Evolutionary conservation across 2,797 vertebrate genomes (phyloP).

Genomic region (Manis javanica): DNA sequence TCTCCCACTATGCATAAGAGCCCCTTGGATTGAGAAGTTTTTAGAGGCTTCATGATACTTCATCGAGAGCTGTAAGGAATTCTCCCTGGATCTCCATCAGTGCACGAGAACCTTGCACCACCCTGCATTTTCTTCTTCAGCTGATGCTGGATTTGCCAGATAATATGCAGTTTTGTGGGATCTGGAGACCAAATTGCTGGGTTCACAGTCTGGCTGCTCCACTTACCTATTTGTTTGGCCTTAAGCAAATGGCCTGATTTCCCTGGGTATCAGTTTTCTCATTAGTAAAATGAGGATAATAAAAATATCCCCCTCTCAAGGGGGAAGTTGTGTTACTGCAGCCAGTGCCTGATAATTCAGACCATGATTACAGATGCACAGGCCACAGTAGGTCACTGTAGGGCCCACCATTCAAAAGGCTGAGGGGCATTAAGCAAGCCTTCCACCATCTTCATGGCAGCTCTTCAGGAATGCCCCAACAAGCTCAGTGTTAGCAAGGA

Average conservation of each 20-base stretch:
- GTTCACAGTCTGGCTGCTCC: not conserved
- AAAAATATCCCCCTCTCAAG: not conserved
- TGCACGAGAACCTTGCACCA: not conserved
- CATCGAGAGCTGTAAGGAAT: not conserved
- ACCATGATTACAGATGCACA: not conserved
- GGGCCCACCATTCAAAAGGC: not conserved
- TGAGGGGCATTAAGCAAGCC: not conserved
- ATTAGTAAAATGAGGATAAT: not conserved
- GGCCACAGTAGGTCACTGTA: not conserved
- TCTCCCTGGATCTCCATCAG: not conserved
- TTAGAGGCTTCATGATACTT: not conserved
- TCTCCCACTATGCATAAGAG: accelerated
- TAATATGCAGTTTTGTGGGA: not conserved
- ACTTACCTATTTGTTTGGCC: not conserved
- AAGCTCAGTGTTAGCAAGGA: not conserved
- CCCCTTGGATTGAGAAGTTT: not conserved
- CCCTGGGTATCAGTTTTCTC: not conserved
- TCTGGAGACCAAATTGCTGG: not conserved
- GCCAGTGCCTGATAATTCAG: not conserved
- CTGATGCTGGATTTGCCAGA: not conserved
- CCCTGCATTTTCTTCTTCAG: not conserved
- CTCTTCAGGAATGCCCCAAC: not conserved
- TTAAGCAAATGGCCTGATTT: not conserved
- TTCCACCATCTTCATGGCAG: not conserved
- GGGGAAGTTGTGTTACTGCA: not conserved